A percentile compares a stretch with the other conserved stretches of the same genome.
Evolutionary conservation across 2,888 invertebrate species (phyloP).

Genomic region (Melitaea athalia): DNA sequence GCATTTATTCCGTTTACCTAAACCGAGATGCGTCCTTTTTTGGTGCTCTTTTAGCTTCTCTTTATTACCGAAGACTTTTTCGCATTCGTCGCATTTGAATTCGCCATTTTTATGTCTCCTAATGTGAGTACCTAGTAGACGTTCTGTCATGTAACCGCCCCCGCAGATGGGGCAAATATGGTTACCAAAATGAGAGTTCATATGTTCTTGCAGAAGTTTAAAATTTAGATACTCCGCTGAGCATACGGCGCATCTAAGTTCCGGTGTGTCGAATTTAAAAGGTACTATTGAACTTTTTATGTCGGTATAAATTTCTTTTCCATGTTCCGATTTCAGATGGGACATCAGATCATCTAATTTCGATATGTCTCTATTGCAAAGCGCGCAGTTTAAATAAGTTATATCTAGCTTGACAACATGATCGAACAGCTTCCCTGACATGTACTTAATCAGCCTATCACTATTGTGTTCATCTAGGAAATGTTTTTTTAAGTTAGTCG

Average conservation of each 20-base stretch:
- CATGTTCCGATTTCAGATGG: conserved; percentile 51
- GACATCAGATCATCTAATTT: conserved; percentile 50
- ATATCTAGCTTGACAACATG: conserved; percentile 60
- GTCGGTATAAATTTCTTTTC: conserved; percentile 49
- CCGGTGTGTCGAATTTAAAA: conserved; percentile 60
- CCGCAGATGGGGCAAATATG: conserved; percentile 57
- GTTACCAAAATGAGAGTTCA: conserved; percentile 63
- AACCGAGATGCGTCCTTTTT: conserved; percentile 44
- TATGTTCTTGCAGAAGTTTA: conserved; percentile 62
- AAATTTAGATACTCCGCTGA: conserved; percentile 51
- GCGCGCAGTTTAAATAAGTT: conserved; percentile 53
- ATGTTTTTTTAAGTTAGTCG: conserved; percentile 54
- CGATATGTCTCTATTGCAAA: conserved; percentile 50
- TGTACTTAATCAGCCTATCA: conserved; percentile 49
- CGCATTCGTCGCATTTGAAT: conserved; percentile 56
- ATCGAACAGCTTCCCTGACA: conserved; percentile 47
- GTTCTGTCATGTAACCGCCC: conserved; percentile 52
- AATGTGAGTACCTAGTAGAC: conserved; percentile 49
- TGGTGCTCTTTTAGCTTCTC: conserved; percentile 45
- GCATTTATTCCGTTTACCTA: conserved; percentile 53
- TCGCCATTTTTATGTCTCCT: conserved; percentile 55
- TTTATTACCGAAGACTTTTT: conserved; percentile 51
- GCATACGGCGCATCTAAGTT: conserved; percentile 58
- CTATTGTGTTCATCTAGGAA: conserved; percentile 55
- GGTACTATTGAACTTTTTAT: conserved; percentile 59